Evolutionary conservation across 2,888 invertebrate species (phyloP).

Genomic region (Noctua janthina): DNA sequence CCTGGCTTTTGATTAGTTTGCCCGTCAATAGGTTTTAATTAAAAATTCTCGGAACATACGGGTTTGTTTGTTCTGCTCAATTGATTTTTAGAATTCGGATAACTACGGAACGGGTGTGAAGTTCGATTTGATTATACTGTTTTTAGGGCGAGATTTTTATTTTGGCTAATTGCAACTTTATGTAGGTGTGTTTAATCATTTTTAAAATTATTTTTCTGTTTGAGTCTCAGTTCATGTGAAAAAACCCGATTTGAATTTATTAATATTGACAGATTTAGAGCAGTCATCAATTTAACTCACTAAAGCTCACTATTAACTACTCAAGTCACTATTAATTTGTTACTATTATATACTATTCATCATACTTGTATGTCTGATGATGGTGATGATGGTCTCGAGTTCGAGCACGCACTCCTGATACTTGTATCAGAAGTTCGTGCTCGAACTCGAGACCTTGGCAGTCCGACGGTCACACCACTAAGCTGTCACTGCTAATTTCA

Average conservation of each 20-base stretch:
- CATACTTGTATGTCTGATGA: too few relatives aligned
- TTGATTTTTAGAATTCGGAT: slow-evolving; percentile 20
- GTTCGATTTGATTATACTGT: neutral
- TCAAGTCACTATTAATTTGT: neutral
- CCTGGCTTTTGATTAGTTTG: slow-evolving; percentile 22
- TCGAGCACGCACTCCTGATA: too few relatives aligned
- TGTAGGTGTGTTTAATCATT: neutral
- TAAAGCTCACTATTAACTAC: too few relatives aligned
- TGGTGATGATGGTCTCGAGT: too few relatives aligned
- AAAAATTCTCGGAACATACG: slow-evolving; percentile 27
- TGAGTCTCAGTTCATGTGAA: too few relatives aligned
- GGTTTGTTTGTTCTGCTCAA: slow-evolving; percentile 23
- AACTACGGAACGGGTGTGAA: neutral
- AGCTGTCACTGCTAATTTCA: too few relatives aligned
- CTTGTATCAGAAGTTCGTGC: neutral
- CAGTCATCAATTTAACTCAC: neutral
- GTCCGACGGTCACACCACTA: too few relatives aligned
- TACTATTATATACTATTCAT: neutral
- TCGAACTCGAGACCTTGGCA: too few relatives aligned
- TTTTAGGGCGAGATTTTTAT: neutral
- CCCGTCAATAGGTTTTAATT: slow-evolving; percentile 43
- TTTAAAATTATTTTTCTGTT: neutral
- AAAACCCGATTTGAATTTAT: too few relatives aligned
- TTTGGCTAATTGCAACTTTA: neutral
- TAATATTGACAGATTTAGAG: neutral